A percentile compares a stretch with the other conserved stretches of the same genome.
Evolutionary conservation across 2,113 vertebrate species (phyloP).

Genomic region (Phylloscopus trochiloides): DNA sequence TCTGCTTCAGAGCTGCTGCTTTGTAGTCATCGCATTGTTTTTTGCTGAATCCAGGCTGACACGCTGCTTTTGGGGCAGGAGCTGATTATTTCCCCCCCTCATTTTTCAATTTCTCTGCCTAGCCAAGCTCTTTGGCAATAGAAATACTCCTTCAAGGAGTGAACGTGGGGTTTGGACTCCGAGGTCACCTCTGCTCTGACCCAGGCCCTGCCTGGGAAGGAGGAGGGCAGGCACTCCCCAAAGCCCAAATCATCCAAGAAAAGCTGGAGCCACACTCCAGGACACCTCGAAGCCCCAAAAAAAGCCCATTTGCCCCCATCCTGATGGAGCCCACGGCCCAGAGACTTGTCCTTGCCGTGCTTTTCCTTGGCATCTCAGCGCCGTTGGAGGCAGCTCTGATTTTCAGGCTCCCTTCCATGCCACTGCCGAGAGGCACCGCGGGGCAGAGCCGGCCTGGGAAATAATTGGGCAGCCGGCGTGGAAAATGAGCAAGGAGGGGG

Average conservation of each 20-base stretch:
- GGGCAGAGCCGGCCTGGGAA: background rate
- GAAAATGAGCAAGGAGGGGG: background rate
- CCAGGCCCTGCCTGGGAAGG: background rate
- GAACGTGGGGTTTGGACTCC: accelerated
- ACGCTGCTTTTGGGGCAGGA: background rate
- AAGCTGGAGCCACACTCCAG: background rate
- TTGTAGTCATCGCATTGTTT: background rate
- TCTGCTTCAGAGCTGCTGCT: background rate
- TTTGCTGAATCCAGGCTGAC: background rate
- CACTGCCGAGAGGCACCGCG: background rate
- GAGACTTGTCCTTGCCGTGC: background rate
- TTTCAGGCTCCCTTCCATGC: background rate
- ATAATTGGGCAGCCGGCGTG: background rate
- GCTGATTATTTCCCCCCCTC: accelerated
- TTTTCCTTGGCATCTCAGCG: background rate
- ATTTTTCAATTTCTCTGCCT: background rate
- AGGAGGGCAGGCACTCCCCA: background rate
- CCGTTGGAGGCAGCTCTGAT: background rate
- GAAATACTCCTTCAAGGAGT: background rate
- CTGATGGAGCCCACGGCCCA: background rate
- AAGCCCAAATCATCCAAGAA: background rate
- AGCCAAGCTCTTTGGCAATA: background rate
- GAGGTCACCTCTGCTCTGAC: background rate
- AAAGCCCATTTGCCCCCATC: background rate
- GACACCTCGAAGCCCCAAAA: background rate